Evolutionary conservation across 2,113 vertebrate species (phyloP).

Genomic region (Tragelaphus buxtoni): DNA sequence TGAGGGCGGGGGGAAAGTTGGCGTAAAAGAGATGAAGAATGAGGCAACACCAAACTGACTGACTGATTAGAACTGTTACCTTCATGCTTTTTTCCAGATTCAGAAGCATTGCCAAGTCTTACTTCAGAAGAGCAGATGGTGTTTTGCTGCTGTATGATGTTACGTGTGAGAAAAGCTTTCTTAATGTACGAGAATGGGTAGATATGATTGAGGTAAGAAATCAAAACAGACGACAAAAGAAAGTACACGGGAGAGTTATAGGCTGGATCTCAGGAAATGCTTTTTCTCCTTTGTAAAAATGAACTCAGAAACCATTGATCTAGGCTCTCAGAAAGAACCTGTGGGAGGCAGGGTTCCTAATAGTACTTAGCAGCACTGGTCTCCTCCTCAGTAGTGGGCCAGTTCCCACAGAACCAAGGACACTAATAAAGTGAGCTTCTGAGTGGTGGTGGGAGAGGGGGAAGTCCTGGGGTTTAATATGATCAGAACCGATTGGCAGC

Average conservation of each 20-base stretch:
- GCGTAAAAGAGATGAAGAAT: not conserved
- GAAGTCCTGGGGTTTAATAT: not conserved
- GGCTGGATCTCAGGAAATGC: not conserved
- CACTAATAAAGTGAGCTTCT: not conserved
- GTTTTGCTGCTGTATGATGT: slow-evolving; percentile 95
- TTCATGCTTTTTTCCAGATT: slow-evolving; percentile 82
- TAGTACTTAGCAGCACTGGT: not conserved
- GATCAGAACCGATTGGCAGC: not conserved
- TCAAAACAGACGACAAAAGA: not conserved
- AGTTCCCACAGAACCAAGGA: not conserved
- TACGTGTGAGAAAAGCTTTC: slow-evolving; percentile 94
- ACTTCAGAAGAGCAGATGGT: slow-evolving; percentile 95
- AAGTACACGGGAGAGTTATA: rapidly evolving
- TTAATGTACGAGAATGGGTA: slow-evolving; percentile 96
- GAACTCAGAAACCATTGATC: not conserved
- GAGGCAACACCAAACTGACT: not conserved
- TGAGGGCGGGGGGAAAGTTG: not conserved
- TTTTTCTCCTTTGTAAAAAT: not conserved
- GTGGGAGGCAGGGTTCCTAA: not conserved
- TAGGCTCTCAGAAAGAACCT: not conserved
- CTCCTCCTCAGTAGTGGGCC: not conserved
- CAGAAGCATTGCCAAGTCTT: slow-evolving; percentile 97
- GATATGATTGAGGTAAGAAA: slow-evolving; percentile 94
- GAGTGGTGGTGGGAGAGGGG: not conserved
- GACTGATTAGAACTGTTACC: not conserved